These are phyloP conservation scores for Pandemis heparana DNA, from an alignment of 2,888 invertebrate genomes.

Conservation along the genomic window DNA sequence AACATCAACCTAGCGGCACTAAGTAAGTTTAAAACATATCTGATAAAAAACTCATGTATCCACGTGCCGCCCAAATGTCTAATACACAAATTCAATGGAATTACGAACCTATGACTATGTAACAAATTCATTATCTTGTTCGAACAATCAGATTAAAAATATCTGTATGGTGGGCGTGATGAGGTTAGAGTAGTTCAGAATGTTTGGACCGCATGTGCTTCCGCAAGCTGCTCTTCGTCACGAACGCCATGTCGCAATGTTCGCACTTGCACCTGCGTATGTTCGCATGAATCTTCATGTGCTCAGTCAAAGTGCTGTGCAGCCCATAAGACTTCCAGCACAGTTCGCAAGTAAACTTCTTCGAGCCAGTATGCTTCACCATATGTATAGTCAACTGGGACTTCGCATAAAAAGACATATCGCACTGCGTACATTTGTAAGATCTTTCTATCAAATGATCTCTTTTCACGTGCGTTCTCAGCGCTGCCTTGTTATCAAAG, in stretches of 20 bases:
- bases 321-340: conserved; percentile 60
- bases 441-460: conserved; percentile 63
- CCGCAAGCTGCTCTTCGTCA: conserved; percentile 54
- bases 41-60: no score
- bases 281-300: conserved; percentile 57
- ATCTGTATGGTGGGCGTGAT: no score
- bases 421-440: conserved; percentile 63
- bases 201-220: conserved; percentile 59
- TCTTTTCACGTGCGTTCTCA: conserved; percentile 27
- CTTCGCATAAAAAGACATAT: conserved; percentile 62
- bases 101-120: no score
- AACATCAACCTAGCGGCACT: neutral
- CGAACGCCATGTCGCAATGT: conserved; percentile 49
- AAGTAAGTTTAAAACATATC: neutral
- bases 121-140: no score
- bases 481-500: conserved; percentile 31
- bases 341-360: conserved; percentile 56
- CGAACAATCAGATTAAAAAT: no score
- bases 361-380: conserved; percentile 56
- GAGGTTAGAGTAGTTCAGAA: conserved; percentile 3
- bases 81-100: no score
- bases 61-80: no score
- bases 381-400: conserved; percentile 56
- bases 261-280: conserved; percentile 49
- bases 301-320: conserved; percentile 56